Percentiles rank a stretch among this genome's conserved stretches.
Conservation (phyloP, 2,888 invertebrate species). For the Eupithecia dodoneata region DNA sequence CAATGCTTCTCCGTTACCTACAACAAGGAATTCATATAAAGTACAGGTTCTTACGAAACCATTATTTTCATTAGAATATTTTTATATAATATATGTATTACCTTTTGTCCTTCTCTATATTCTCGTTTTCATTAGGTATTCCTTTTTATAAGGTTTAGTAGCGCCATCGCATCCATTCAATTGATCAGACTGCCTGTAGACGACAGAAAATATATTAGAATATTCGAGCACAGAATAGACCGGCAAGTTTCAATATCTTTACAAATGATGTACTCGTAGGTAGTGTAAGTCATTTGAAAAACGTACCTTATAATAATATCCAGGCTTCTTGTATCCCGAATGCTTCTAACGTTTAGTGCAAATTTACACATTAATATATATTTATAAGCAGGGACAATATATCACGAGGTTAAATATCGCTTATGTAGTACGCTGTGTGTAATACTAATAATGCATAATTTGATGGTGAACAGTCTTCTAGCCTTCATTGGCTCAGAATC, state of each 20-base stretch:
- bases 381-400: not conserved
- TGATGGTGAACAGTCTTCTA: too few species aligned
- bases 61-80: not conserved
- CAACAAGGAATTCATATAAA: not conserved
- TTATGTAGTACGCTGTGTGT: not conserved
- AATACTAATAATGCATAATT: too few species aligned
- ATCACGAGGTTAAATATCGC: not conserved
- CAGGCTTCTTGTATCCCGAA: not conserved
- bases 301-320: not conserved
- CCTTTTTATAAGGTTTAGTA: not conserved
- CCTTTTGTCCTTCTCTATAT: not conserved
- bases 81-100: not conserved
- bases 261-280: not conserved
- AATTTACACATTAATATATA: not conserved
- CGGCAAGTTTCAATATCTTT: not conserved
- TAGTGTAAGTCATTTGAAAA: not conserved
- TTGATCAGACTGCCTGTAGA: not conserved
- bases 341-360: not conserved
- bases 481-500: not conserved
- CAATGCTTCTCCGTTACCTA: not conserved
- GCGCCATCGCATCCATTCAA: not conserved
- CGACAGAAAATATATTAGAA: not conserved
- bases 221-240: not conserved
- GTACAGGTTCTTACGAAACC: not conserved
- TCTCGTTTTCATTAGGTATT: not conserved